Percentiles rank a stretch among this genome's conserved stretches.
phyloP scores from a whole-genome alignment of 2,888 invertebrate species.

The Rhopalosiphum nymphaeae region DNA sequence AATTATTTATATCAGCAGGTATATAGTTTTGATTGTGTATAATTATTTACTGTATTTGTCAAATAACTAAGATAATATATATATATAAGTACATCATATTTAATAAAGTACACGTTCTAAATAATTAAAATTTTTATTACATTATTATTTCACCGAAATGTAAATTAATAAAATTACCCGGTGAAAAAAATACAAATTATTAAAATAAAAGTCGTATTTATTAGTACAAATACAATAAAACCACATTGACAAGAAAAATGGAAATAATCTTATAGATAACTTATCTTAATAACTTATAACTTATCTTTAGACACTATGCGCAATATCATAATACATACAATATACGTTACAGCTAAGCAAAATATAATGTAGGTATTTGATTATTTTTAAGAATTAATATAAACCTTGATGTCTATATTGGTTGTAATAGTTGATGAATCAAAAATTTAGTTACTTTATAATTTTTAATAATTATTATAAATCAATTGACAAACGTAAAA shows the following conservation, averaged over 20 bases:
- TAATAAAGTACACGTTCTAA: background rate
- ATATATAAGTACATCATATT: background rate
- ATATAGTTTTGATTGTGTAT: background rate
- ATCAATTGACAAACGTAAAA: background rate
- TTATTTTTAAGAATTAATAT: background rate
- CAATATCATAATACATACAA: background rate
- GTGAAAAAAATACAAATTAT: background rate
- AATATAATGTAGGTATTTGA: background rate
- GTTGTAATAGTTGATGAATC: background rate
- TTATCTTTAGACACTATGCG: background rate
- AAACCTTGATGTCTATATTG: background rate
- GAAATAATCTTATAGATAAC: background rate
- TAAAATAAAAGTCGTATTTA: background rate
- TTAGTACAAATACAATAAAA: background rate
- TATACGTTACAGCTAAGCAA: background rate
- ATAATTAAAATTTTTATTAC: background rate
- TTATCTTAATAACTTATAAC: no score
- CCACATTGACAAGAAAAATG: background rate
- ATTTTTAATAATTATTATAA: background rate
- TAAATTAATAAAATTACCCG: background rate
- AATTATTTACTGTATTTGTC: background rate
- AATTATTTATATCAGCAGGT: background rate
- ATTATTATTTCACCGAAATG: background rate
- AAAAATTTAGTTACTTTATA: background rate
- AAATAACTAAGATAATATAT: background rate